Conservation (phyloP, 2,888 invertebrate genomes). For the Macrosiphum euphorbiae region DNA sequence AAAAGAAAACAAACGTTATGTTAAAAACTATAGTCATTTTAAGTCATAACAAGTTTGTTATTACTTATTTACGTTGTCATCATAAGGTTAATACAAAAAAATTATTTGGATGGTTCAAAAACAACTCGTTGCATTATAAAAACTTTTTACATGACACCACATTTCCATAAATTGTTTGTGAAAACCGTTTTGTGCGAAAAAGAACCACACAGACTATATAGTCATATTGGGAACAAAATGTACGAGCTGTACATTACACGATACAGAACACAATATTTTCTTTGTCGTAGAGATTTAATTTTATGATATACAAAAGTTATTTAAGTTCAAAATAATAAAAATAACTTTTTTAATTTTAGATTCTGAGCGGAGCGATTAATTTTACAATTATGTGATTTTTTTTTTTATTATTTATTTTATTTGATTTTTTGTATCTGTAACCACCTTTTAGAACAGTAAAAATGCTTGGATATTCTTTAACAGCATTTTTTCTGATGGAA, state of each 20-base stretch:
- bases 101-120: neutral
- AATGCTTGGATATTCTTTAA: no score
- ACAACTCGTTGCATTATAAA: neutral
- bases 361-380: no score
- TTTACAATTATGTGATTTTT: no score
- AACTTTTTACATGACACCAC: neutral
- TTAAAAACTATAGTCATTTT: slow-evolving; percentile 21
- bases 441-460: no score
- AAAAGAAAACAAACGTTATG: slow-evolving; percentile 58
- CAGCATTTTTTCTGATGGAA: no score
- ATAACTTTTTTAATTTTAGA: no score
- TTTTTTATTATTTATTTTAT: no score
- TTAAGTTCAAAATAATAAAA: no score
- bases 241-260: neutral
- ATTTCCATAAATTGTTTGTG: neutral
- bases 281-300: neutral
- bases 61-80: slow-evolving; percentile 67
- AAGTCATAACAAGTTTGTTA: slow-evolving; percentile 43
- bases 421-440: no score
- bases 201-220: neutral
- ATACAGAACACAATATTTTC: neutral
- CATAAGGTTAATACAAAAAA: neutral
- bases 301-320: neutral
- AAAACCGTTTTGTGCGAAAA: neutral
- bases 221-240: neutral